Conservation (phyloP, 1,140 invertebrate genomes). For the Octopus sinensis region DNA sequence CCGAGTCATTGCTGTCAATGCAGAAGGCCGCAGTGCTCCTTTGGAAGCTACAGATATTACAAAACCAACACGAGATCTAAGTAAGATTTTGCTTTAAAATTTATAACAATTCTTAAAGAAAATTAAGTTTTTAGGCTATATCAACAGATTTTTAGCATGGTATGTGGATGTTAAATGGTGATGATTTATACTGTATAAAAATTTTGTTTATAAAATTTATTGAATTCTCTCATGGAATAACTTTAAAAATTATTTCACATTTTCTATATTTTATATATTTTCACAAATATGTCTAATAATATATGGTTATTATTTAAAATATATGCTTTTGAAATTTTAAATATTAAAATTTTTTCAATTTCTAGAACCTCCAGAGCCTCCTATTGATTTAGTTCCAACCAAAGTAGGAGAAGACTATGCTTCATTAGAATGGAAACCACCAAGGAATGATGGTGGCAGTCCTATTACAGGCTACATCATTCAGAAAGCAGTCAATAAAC, state of each 20-base stretch:
- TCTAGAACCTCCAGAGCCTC: constrained; percentile 83
- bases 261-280: no score
- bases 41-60: constrained; percentile 86
- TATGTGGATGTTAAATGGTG: no score
- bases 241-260: no score
- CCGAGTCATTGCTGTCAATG: constrained; percentile 85
- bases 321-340: neutral
- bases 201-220: no score
- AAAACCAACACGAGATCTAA: constrained; percentile 90
- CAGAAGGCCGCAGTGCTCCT: constrained; percentile 86
- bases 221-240: no score
- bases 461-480: constrained; percentile 67
- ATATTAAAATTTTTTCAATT: constrained; percentile 17
- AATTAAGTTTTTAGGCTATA: no score
- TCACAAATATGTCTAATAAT: no score
- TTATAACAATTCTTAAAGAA: no score
- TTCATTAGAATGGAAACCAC: constrained; percentile 88
- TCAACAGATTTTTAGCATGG: no score
- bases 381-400: constrained; percentile 87
- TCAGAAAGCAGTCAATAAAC: constrained; percentile 47
- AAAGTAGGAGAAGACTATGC: constrained; percentile 90
- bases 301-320: no score
- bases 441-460: constrained; percentile 85
- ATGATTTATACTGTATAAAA: no score
- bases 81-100: constrained; percentile 58